Evolutionary conservation across 1,140 invertebrate species (phyloP), one percentile per base, ranked within the genome.

Genomic region (Drosophila parvula): DNA sequence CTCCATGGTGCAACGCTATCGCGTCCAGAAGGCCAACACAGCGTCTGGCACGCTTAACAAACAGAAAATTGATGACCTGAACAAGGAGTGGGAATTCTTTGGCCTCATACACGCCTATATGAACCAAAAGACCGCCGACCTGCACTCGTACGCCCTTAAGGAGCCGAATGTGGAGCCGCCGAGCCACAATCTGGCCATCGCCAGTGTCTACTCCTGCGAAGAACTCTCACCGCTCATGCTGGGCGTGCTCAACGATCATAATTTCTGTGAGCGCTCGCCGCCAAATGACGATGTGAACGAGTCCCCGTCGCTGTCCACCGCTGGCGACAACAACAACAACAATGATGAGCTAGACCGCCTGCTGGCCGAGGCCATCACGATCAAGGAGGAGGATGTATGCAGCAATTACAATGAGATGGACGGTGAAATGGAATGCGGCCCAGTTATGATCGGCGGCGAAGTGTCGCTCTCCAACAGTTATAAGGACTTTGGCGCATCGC

Each of bases 71-170:
- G 67, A 71, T 9, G 44, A 60, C 27, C 53, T 91, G 5, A 81
- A 79, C 45, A 73, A 88, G 14, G 90, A 91, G 43, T 91, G 90
- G 90, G 90, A 91, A 58, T 91, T 88, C 43, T 91, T 91, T 28
- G 73, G 83, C 11, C 41, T 68, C 2, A 91, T 91, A 11, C 90
- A 91, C 27, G 43, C 64, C 10, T 91, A 81, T 40, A 91, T 91
- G 90, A 79, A 79, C 32, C 81, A 83, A 16, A 85, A 85, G 50
- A 90, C 84, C 8, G 78, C 80, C 22, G 90, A 91, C 53, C 62
- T 91, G 45, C 90, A 91, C 47, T 91, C 90, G 22, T 91, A 91
- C 36, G 90, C 90, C 0, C 75, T 89, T 5, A 91, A 90, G 55
- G 85, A 90, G 18, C 81, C 84, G 11, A 88, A 88, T 44, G 34